phyloP scores from a whole-genome alignment of 2,797 vertebrate genomes.

The Cephalopachus bancanus region DNA sequence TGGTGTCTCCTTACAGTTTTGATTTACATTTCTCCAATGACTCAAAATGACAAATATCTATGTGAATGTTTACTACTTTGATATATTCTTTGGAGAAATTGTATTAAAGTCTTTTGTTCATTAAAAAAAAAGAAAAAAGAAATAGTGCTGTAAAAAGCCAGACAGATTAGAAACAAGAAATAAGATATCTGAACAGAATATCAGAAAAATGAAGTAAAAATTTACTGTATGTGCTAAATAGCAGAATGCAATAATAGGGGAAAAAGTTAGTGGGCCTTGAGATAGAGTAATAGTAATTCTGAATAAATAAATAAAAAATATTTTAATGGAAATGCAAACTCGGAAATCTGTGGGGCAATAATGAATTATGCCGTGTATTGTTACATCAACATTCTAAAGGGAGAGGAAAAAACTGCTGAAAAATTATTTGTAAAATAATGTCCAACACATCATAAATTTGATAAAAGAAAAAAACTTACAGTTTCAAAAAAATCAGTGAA shows the following conservation, averaged over 20 bases:
- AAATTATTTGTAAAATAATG: background rate
- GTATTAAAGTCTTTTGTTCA: no score
- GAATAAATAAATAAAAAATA: background rate
- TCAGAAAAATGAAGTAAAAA: background rate
- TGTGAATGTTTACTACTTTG: no score
- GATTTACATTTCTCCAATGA: no score
- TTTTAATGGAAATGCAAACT: background rate
- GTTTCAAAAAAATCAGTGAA: background rate
- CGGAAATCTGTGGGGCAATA: background rate
- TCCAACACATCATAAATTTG: background rate
- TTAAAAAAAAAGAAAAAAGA: no score
- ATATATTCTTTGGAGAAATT: no score
- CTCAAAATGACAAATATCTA: no score
- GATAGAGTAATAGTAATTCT: background rate
- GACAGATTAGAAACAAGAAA: background rate
- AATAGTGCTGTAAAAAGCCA: background rate
- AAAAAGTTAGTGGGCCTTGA: background rate
- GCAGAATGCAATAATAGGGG: background rate
- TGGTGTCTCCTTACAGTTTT: no score
- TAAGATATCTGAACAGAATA: background rate
- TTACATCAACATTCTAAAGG: background rate
- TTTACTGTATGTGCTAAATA: no score
- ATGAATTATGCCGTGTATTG: background rate
- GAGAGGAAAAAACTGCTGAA: background rate
- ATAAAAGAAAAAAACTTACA: background rate